Evolutionary conservation across 2,888 invertebrate genomes (phyloP).

Genomic region (Baronia brevicornis): DNA sequence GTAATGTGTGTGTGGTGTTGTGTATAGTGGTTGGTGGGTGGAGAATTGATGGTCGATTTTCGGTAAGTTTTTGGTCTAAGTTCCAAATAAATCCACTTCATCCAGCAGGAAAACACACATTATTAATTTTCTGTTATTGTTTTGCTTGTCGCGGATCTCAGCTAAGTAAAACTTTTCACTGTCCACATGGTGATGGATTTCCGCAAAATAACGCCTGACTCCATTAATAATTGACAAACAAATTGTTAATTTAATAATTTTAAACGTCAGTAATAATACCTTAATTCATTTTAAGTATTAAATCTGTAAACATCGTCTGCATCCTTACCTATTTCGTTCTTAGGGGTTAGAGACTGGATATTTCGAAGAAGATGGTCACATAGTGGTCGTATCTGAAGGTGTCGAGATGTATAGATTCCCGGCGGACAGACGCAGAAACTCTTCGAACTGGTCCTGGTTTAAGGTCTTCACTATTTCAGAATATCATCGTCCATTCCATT

Average conservation of each 20-base stretch:
- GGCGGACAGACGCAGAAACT: conserved; percentile 75
- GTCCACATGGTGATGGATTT: no score
- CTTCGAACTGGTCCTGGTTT: conserved; percentile 80
- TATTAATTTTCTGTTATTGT: no score
- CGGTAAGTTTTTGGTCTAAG: no score
- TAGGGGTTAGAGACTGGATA: conserved; percentile 77
- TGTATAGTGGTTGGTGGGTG: no score
- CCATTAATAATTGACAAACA: no score
- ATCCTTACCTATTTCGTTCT: conserved; percentile 49
- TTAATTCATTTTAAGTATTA: conserved; percentile 10
- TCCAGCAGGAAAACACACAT: no score
- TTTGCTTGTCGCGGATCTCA: no score
- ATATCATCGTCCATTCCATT: conserved; percentile 59
- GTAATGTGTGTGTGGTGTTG: no score
- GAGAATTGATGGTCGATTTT: no score
- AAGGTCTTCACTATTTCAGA: conserved; percentile 75
- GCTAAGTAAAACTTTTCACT: no score
- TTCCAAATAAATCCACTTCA: no score
- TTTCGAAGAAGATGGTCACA: conserved; percentile 75
- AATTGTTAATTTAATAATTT: conserved; percentile 12
- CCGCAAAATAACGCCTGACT: no score
- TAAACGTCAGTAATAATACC: conserved; percentile 1
- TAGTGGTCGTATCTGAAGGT: conserved; percentile 78
- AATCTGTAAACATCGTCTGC: conserved; percentile 42
- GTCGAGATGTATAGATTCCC: conserved; percentile 79